phyloP scores from a whole-genome alignment of 92 coral and sea anemone genomes.

The Anthopleura xanthogrammica region DNA sequence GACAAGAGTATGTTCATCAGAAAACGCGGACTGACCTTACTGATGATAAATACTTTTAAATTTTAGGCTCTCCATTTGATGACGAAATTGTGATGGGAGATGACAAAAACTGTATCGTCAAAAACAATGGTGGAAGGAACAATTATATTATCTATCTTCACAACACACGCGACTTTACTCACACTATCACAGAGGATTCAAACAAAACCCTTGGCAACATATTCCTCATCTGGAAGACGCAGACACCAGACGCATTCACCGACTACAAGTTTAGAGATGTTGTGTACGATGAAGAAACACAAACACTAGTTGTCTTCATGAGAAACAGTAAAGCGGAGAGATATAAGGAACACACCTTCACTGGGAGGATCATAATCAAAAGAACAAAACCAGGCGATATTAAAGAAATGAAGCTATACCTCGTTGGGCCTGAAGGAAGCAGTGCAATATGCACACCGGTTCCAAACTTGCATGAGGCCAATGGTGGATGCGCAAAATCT shows the following conservation, averaged over 20 bases:
- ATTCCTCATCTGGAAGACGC: not conserved
- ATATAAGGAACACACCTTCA: not conserved
- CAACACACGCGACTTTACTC: constrained; percentile 10
- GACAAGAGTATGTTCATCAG: too few relatives aligned
- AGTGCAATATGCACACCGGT: not conserved
- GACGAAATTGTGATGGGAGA: constrained; percentile 24
- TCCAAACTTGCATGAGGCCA: too few relatives aligned
- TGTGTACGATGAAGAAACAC: constrained; percentile 15
- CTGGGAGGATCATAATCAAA: constrained; percentile 4
- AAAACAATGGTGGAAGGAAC: constrained; percentile 22
- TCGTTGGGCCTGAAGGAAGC: not conserved
- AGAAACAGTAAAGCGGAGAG: not conserved
- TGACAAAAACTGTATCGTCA: constrained; percentile 6
- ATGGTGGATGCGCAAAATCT: too few relatives aligned
- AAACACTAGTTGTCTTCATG: constrained; percentile 5
- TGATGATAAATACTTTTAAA: not conserved
- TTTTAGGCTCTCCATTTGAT: constrained; percentile 13
- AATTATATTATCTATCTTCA: constrained; percentile 1
- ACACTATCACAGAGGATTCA: constrained; percentile 16
- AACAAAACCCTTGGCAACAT: not conserved
- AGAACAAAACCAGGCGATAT: not conserved
- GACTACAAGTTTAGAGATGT: not conserved
- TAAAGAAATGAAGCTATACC: constrained; percentile 18
- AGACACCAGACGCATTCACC: too few relatives aligned
- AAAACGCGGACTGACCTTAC: too few relatives aligned